Evolutionary conservation across 2,888 invertebrate genomes (phyloP).

Genomic region (Leptinotarsa peninsularis): DNA sequence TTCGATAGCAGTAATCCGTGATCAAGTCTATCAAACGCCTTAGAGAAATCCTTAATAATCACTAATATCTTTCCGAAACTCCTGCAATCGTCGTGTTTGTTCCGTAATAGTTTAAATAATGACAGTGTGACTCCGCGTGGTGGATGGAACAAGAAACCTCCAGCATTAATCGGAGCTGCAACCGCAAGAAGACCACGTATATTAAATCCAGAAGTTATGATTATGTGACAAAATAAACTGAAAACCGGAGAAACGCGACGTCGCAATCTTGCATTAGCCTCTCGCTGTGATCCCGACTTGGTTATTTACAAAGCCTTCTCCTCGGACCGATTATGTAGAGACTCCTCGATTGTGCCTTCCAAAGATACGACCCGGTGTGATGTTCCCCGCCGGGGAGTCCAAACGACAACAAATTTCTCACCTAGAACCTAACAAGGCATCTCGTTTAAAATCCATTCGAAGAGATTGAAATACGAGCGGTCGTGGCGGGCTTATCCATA

Average conservation of each 20-base stretch:
- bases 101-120: too few relatives aligned
- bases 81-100: too few relatives aligned
- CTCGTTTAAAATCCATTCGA: constrained; percentile 64
- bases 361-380: constrained; percentile 59
- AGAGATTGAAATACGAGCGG: constrained; percentile 65
- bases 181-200: constrained; percentile 58
- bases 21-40: too few relatives aligned
- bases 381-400: constrained; percentile 61
- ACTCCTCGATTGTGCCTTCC: constrained; percentile 47
- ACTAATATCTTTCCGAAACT: too few relatives aligned
- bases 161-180: constrained; percentile 60
- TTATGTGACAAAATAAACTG: constrained; percentile 65
- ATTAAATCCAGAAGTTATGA: constrained; percentile 65
- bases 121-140: background rate
- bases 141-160: constrained; percentile 52
- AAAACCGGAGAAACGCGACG: constrained; percentile 57
- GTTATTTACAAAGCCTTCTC: constrained; percentile 52
- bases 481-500: constrained; percentile 54
- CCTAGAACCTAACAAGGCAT: constrained; percentile 66
- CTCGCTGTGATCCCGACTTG: constrained; percentile 59
- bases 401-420: constrained; percentile 67
- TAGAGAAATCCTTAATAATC: too few relatives aligned
- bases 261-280: constrained; percentile 62
- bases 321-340: constrained; percentile 41
- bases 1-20: too few relatives aligned